Percentiles rank a stretch among this genome's conserved stretches.
phyloP scores from a whole-genome alignment of 2,797 vertebrate genomes.

The Loriculus beryllinus region DNA sequence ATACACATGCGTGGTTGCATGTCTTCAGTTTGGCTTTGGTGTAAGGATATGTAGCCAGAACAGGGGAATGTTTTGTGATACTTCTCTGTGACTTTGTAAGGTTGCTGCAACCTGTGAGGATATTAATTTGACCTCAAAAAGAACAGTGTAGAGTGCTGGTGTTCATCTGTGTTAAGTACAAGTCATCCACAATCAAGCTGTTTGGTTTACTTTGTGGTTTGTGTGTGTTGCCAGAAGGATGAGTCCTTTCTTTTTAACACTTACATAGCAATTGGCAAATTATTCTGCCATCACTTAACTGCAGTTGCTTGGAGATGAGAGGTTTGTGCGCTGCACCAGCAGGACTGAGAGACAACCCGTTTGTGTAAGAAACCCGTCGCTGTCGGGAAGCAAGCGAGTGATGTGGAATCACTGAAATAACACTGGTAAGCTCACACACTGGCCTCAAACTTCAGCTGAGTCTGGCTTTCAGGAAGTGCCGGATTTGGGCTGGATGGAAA shows the following conservation, averaged over 20 bases:
- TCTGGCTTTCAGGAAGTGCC: background rate
- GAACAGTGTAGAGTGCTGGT: background rate
- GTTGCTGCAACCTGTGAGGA: background rate
- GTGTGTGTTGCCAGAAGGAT: background rate
- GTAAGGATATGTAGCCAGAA: background rate
- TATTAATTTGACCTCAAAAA: background rate
- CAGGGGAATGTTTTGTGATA: background rate
- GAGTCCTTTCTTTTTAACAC: background rate
- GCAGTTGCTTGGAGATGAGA: background rate
- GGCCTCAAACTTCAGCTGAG: background rate
- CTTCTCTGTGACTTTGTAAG: background rate
- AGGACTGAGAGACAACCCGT: background rate
- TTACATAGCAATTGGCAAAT: background rate
- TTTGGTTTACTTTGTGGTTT: background rate
- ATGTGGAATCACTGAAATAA: background rate
- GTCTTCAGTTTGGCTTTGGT: background rate
- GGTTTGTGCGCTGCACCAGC: background rate
- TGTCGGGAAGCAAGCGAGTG: background rate
- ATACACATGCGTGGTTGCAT: fast-evolving
- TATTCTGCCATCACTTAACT: background rate
- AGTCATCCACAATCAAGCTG: background rate
- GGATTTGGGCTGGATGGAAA: background rate
- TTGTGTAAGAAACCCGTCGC: fast-evolving
- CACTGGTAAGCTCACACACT: fast-evolving
- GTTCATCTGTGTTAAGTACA: background rate